Percentiles rank a stretch among this genome's conserved stretches.
Evolutionary conservation across 1,140 invertebrate species (phyloP).

Genomic region (Ceratina calcarata): DNA sequence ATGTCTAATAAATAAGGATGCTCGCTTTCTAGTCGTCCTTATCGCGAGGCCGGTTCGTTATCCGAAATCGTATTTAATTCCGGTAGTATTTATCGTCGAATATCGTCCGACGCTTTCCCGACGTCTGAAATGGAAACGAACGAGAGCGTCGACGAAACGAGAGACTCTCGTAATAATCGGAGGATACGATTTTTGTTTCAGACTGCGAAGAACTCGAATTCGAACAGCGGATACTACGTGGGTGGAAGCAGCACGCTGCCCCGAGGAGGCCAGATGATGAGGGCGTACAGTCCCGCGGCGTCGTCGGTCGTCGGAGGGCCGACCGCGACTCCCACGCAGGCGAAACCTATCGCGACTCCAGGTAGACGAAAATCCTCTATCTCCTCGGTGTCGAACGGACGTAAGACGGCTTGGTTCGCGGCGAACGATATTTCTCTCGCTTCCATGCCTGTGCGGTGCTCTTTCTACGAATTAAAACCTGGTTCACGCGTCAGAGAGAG

Average conservation of each 20-base stretch:
- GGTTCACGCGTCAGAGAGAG: background rate
- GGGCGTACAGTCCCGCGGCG: constrained; percentile 85
- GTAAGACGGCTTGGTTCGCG: too few species aligned
- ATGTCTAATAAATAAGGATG: too few species aligned
- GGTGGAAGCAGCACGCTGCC: constrained; percentile 83
- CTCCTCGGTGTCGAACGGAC: background rate
- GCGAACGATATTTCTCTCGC: background rate
- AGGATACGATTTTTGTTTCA: constrained; percentile 60
- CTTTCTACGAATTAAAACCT: too few species aligned
- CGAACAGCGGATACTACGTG: constrained; percentile 82
- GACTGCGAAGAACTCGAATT: constrained; percentile 78
- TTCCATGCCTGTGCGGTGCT: background rate
- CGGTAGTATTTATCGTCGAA: too few species aligned
- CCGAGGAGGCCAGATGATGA: constrained; percentile 83
- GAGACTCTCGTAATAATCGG: too few species aligned
- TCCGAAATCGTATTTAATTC: too few species aligned
- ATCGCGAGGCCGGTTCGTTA: too few species aligned
- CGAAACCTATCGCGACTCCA: constrained; percentile 73
- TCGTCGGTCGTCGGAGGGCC: constrained; percentile 72
- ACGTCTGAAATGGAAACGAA: too few species aligned
- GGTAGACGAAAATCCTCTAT: constrained; percentile 64
- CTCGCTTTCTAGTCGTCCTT: too few species aligned
- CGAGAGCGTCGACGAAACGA: too few species aligned
- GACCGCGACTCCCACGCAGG: constrained; percentile 70
- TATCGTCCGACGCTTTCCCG: too few species aligned